Percentiles rank a stretch among this genome's conserved stretches.
These are phyloP conservation scores for Heliconius erato DNA, from an alignment of 2,888 invertebrate genomes.

Conservation along the genomic window DNA sequence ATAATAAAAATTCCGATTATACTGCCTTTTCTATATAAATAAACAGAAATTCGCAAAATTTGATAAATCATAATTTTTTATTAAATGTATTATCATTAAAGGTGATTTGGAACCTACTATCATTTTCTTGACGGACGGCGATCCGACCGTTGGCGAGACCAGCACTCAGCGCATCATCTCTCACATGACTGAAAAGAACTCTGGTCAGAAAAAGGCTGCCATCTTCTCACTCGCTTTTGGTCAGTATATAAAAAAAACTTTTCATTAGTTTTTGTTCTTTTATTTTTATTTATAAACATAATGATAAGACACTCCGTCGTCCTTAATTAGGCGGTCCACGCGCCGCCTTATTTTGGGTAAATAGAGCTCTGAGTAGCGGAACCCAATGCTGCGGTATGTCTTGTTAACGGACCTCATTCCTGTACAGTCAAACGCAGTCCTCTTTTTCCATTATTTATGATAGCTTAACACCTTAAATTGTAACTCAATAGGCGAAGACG, in stretches of 20 bases:
- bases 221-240: slow-evolving; percentile 90
- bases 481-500: slow-evolving; percentile 83
- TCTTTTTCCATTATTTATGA: not conserved
- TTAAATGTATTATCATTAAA: slow-evolving; percentile 46
- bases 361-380: no score
- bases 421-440: no score
- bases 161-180: slow-evolving; percentile 82
- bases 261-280: no score
- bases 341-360: no score
- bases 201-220: slow-evolving; percentile 76
- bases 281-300: no score
- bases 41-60: no score
- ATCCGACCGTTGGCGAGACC: slow-evolving; percentile 87
- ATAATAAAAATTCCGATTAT: no score
- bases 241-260: slow-evolving; percentile 60
- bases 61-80: not conserved
- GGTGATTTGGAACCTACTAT: slow-evolving; percentile 85
- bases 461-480: not conserved
- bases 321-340: no score
- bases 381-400: no score
- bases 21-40: no score
- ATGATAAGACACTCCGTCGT: no score
- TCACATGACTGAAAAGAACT: slow-evolving; percentile 82
- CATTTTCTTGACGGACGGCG: slow-evolving; percentile 89
- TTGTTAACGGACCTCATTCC: no score